A percentile compares a stretch with the other conserved stretches of the same genome.
phyloP scores from a whole-genome alignment of 23 tunicate species.

The Ascidia mentula region DNA sequence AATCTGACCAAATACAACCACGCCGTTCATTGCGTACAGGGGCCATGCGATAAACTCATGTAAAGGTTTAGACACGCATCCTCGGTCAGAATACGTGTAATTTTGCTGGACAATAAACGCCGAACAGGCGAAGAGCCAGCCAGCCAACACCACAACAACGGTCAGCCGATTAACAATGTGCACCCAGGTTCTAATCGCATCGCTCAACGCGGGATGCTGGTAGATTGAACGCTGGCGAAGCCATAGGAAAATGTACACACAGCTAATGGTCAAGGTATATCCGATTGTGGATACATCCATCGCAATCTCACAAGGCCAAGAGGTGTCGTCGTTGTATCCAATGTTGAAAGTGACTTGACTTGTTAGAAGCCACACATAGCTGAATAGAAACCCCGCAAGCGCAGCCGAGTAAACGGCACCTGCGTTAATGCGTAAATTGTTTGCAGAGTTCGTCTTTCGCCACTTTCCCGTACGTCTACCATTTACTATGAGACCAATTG shows the following conservation, averaged over 20 bases:
- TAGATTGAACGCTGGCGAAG: background rate
- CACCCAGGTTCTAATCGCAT: background rate
- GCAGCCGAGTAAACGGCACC: background rate
- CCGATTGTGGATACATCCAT: background rate
- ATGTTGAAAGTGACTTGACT: background rate
- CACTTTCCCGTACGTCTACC: no score
- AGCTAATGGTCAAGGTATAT: background rate
- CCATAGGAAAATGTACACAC: slow-evolving; percentile 4
- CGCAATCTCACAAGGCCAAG: background rate
- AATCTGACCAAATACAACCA: background rate
- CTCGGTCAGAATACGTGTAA: background rate
- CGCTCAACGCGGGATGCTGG: background rate
- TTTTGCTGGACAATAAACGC: background rate
- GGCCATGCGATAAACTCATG: background rate
- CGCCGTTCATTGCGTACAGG: background rate
- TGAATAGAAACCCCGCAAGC: background rate
- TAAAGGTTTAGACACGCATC: background rate
- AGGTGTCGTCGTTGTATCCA: background rate
- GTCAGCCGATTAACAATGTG: background rate
- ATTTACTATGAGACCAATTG: no score
- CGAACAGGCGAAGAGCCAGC: background rate
- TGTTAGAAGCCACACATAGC: background rate
- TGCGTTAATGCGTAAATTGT: no score
- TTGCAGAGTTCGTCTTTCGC: no score
- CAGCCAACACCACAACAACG: background rate